A percentile compares a stretch with the other conserved stretches of the same genome.
These are phyloP conservation scores for Triplophysa siluroides DNA, from an alignment of 2,113 vertebrate genomes.

Conservation along the genomic window DNA sequence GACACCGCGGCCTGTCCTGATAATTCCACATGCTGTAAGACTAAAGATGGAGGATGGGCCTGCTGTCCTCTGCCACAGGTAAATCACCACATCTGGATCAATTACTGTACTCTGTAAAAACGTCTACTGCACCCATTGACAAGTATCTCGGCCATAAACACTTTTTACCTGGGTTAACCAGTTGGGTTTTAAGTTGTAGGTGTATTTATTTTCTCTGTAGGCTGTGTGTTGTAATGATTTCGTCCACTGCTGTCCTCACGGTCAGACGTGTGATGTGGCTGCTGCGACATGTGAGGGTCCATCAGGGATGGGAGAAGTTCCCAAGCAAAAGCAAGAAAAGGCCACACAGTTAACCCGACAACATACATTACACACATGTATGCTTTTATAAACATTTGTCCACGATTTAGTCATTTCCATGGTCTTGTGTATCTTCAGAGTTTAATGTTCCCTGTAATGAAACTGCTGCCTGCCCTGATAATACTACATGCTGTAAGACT, in stretches of 20 bases:
- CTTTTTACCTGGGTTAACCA: too few species aligned
- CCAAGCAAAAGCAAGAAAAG: too few species aligned
- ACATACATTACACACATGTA: too few species aligned
- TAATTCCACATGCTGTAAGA: constrained; percentile 61
- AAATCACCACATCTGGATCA: neutral
- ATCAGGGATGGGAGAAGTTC: too few species aligned
- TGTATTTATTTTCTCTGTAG: constrained; percentile 51
- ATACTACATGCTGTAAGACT: constrained; percentile 62
- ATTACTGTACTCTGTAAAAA: too few species aligned
- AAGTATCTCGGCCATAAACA: neutral
- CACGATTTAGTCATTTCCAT: constrained; percentile 29
- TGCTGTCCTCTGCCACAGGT: constrained; percentile 66
- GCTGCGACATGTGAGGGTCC: constrained; percentile 54
- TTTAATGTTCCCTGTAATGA: constrained; percentile 51
- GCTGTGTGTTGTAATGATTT: constrained; percentile 77
- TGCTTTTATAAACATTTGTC: too few species aligned
- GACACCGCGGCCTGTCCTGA: constrained; percentile 40
- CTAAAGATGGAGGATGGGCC: neutral
- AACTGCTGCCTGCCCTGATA: constrained; percentile 46
- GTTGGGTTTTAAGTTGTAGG: neutral
- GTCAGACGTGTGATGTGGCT: constrained; percentile 63
- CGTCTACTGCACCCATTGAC: constrained; percentile 25
- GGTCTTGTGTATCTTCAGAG: constrained; percentile 26
- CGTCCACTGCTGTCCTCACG: constrained; percentile 75
- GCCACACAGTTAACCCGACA: too few species aligned